Conservation (phyloP, 2,888 invertebrate genomes). For the Lycaena phlaeas region DNA sequence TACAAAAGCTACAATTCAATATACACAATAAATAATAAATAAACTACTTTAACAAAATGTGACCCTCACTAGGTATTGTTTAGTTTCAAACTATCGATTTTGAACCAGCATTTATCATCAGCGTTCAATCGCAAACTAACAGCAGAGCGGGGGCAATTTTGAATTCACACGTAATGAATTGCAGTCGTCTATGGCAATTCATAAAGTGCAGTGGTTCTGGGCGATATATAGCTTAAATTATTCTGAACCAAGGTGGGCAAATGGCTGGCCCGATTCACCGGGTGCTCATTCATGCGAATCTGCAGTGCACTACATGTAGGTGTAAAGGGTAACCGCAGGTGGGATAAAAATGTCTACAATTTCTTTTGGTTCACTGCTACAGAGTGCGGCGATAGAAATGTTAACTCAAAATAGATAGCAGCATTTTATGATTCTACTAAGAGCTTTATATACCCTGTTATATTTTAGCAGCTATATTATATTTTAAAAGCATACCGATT, state of each 20-base stretch:
- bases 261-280: constrained; percentile 50
- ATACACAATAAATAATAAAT: neutral
- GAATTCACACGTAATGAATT: constrained; percentile 20
- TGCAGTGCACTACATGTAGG: constrained; percentile 33
- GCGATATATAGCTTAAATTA: constrained; percentile 27
- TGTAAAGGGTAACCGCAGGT: constrained; percentile 35
- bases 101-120: constrained; percentile 13
- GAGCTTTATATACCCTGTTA: too few relatives aligned
- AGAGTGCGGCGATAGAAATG: neutral
- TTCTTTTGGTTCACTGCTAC: constrained; percentile 29
- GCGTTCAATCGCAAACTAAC: constrained; percentile 13
- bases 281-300: constrained; percentile 44
- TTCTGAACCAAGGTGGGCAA: constrained; percentile 38
- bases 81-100: constrained; percentile 12
- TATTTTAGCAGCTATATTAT: too few relatives aligned
- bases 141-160: constrained; percentile 17
- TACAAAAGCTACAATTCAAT: too few relatives aligned
- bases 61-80: constrained; percentile 1
- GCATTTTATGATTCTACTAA: too few relatives aligned
- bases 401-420: neutral
- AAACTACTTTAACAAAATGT: neutral
- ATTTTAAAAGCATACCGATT: too few relatives aligned
- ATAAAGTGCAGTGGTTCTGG: constrained; percentile 26
- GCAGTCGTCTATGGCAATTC: constrained; percentile 23
- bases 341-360: constrained; percentile 30